Conservation (phyloP, 1,140 invertebrate species). For the Limonius californicus region DNA sequence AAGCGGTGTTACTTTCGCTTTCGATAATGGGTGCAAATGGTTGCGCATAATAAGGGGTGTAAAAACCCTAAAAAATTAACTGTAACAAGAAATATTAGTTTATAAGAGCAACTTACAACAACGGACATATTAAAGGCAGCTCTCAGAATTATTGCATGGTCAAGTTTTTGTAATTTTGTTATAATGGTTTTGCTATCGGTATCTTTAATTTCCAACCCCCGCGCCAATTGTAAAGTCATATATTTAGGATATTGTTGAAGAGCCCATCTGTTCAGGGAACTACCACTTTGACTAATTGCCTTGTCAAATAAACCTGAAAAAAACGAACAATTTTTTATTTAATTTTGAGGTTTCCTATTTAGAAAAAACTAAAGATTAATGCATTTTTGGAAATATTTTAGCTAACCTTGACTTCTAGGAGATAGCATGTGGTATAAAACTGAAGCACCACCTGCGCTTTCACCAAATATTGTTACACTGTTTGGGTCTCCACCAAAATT, state of each 20-base stretch:
- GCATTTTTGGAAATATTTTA: too few species aligned
- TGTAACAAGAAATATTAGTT: not conserved
- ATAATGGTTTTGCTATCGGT: constrained; percentile 8
- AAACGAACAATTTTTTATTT: not conserved
- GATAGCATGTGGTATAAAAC: constrained; percentile 53
- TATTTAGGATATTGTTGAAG: constrained; percentile 24
- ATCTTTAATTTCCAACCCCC: not conserved
- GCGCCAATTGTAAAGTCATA: constrained; percentile 18
- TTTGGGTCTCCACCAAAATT: constrained; percentile 30
- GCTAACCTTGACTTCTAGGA: constrained; percentile 38
- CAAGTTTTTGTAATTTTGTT: constrained; percentile 12
- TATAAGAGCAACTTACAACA: constrained; percentile 1
- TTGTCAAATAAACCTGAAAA: constrained; percentile 21
- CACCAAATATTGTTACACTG: constrained; percentile 50
- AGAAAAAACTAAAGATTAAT: too few species aligned
- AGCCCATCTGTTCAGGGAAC: constrained; percentile 28
- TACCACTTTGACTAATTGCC: constrained; percentile 32
- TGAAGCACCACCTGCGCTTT: constrained; percentile 49
- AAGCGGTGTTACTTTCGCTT: constrained; percentile 18
- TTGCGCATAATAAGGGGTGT: constrained; percentile 12
- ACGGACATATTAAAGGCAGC: constrained; percentile 6
- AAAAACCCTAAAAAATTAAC: not conserved
- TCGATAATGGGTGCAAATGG: constrained; percentile 31
- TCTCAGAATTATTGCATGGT: not conserved
- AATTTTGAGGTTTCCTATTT: not conserved